phyloP scores from a whole-genome alignment of 1,140 invertebrate species.

The Sycophila sp. region DNA sequence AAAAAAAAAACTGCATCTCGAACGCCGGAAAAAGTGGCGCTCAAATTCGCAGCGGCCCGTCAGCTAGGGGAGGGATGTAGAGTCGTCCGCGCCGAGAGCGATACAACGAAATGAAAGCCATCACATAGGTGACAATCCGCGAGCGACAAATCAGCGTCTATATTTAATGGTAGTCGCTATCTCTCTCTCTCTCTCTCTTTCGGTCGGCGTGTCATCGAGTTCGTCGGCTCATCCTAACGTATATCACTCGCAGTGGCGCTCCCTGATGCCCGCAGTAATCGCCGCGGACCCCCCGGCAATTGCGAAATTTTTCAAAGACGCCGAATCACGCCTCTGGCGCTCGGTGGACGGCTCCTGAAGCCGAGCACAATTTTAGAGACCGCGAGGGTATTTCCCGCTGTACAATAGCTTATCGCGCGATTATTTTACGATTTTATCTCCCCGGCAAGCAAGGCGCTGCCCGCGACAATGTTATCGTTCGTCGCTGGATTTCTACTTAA shows the following conservation, averaged over 20 bases:
- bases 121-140: constrained; percentile 61
- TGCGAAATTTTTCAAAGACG: constrained; percentile 22
- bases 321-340: no score
- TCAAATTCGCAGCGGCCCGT: background rate
- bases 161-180: constrained; percentile 55
- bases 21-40: no score
- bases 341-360: no score
- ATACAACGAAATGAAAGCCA: constrained; percentile 59
- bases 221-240: constrained; percentile 29
- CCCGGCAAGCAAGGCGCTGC: background rate
- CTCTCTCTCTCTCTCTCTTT: no score
- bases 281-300: constrained; percentile 19
- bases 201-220: constrained; percentile 36
- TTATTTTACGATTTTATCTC: constrained; percentile 1
- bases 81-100: constrained; percentile 27
- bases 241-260: constrained; percentile 26
- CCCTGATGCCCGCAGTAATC: constrained; percentile 24
- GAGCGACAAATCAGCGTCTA: constrained; percentile 62
- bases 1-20: no score
- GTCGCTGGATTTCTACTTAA: constrained; percentile 16
- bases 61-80: background rate
- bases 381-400: no score
- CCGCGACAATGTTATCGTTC: constrained; percentile 8
- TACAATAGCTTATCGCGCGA: background rate
- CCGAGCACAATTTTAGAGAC: no score